Conservation (phyloP, 1,140 invertebrate species). For the Drosophila ironensis region DNA sequence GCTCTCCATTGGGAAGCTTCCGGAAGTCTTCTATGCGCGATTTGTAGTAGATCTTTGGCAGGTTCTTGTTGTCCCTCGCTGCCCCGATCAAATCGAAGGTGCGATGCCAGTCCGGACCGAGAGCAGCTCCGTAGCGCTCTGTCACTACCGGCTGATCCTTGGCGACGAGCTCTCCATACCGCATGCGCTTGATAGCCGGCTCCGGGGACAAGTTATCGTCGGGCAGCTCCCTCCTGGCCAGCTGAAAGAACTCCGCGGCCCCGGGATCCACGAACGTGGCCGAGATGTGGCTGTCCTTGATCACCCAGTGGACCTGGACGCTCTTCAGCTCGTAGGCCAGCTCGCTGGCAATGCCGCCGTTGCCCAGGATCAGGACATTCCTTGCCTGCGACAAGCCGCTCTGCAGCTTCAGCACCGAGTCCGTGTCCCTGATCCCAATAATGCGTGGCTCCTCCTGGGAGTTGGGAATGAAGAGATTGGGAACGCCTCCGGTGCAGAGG, state of each 20-base stretch:
- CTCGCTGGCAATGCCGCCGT: slow-evolving; percentile 99
- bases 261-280: slow-evolving; percentile 97
- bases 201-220: neutral
- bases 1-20: neutral
- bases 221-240: slow-evolving; percentile 38
- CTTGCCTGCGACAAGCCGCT: slow-evolving; percentile 86
- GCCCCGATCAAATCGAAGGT: slow-evolving; percentile 86
- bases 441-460: slow-evolving; percentile 84
- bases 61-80: neutral
- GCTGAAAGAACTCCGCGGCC: slow-evolving; percentile 95
- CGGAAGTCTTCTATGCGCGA: slow-evolving; percentile 23
- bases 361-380: slow-evolving; percentile 93
- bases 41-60: slow-evolving; percentile 57
- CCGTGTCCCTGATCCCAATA: slow-evolving; percentile 96
- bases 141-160: slow-evolving; percentile 57
- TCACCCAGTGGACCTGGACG: slow-evolving; percentile 95
- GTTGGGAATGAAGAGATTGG: slow-evolving; percentile 90
- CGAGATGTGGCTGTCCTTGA: slow-evolving; percentile 96
- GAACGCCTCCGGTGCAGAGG: slow-evolving; percentile 93
- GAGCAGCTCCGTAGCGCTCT: slow-evolving; percentile 92
- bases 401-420: slow-evolving; percentile 93
- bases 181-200: slow-evolving; percentile 85
- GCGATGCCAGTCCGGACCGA: slow-evolving; percentile 97
- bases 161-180: slow-evolving; percentile 84
- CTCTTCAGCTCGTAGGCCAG: slow-evolving; percentile 93